Base-by-base conservation (phyloP, 1,140 invertebrate genomes). In the Microplitis demolitor region DNA sequence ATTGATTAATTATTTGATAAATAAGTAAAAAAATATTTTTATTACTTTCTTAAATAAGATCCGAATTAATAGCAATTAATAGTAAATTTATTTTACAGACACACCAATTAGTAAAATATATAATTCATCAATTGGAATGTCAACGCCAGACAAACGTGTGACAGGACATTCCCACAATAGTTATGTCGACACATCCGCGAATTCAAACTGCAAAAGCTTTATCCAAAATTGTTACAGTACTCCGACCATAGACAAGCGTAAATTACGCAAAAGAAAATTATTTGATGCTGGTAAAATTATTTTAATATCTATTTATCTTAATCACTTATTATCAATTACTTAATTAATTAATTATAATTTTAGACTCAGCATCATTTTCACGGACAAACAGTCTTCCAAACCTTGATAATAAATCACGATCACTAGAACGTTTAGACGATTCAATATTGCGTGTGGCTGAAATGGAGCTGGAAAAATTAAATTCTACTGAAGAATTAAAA, bases 391-490 rank as follows among this genome's bases (percentile, higher is more conserved):
- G 75, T 24, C 75, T 77, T 8, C 75, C 76, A 24, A 76, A 75
- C 67, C 31, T 76, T 13, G 73, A 76, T 37, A 53, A 11, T 9
- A 75, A 74, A 50, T 73, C 50, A 67, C 77, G 77, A 53, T 74
- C 74, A 3, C 31, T 68, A 4, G 78, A 79, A 64, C 74, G 76
- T 53, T 53, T 78, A 3, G 76, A 80, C 51, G 78, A 80, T 66
- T 78, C 79, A 51, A 77, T 80, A 56, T 73, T 78, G 14, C 74
- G 74, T 54, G 79, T 78, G 0, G 79, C 74, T 0, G 77, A 78
- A 61, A 80, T 80, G 77, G 79, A 80, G 16, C 71, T 78, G 1
- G 71, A 80, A 39, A 76, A 73, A 69, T 68, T 80, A 51, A 80
- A 77, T 31, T 80, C 76, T 8, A 76, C 62, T 37, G 77, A 80